A percentile compares a stretch with the other conserved stretches of the same genome.
Evolutionary conservation across 2,797 vertebrate species (phyloP).

Genomic region (Myoxocephalus aenaeus): DNA sequence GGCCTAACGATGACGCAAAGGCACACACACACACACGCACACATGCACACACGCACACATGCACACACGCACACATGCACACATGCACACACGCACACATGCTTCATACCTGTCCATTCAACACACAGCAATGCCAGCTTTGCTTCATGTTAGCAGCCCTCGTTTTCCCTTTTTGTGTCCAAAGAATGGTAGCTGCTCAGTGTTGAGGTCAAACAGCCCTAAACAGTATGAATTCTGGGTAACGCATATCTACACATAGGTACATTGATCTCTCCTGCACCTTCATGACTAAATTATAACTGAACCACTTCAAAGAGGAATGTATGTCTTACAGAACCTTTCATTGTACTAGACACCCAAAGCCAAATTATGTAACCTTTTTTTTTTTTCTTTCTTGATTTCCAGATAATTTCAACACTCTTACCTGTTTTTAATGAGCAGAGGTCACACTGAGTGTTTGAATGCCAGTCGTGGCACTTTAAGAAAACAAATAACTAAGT

Average conservation of each 20-base stretch:
- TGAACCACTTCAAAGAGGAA: slow-evolving; percentile 40
- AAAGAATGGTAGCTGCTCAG: slow-evolving; percentile 42
- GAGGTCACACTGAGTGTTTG: background rate
- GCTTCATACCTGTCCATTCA: slow-evolving; percentile 55
- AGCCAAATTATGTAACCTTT: slow-evolving; percentile 42
- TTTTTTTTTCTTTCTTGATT: background rate
- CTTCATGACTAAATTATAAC: slow-evolving; percentile 36
- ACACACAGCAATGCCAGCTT: slow-evolving; percentile 59
- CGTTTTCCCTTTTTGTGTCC: slow-evolving; percentile 54
- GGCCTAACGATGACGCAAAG: slow-evolving; percentile 57
- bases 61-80: too few relatives aligned
- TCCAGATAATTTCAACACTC: slow-evolving; percentile 4
- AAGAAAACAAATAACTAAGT: slow-evolving; percentile 29
- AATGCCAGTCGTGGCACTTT: slow-evolving; percentile 18
- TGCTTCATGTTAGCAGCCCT: slow-evolving; percentile 62
- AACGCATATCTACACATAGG: slow-evolving; percentile 33
- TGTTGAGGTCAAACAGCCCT: slow-evolving; percentile 38
- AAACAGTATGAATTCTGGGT: slow-evolving; percentile 51
- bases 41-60: background rate
- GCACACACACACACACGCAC: background rate
- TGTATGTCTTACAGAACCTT: slow-evolving; percentile 44
- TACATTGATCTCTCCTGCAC: slow-evolving; percentile 39
- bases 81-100: background rate
- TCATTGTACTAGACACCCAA: slow-evolving; percentile 30
- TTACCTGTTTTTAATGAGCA: slow-evolving; percentile 6